Base-by-base conservation (phyloP, 2,888 invertebrate genomes). In the Zaprionus obscuricornis region DNA sequence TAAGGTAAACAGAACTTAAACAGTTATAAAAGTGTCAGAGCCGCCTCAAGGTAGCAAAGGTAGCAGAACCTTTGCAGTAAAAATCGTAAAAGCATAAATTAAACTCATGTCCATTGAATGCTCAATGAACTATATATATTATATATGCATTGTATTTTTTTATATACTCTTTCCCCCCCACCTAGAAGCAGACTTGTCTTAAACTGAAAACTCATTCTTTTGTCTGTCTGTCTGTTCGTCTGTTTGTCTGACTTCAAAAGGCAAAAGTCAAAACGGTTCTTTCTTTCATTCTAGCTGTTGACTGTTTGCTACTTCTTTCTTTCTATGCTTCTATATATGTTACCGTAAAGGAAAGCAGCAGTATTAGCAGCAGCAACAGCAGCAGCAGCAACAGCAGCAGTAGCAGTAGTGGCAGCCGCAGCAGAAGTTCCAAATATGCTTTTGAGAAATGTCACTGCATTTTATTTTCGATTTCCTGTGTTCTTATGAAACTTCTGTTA, bases 381-480 rank as follows among this genome's bases (percentile, higher is more conserved):
- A n/a, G n/a, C n/a, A n/a, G n/a, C n/a, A n/a, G n/a, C n/a, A n/a
- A n/a, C n/a, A n/a, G n/a, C n/a, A n/a, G n/a, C n/a, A n/a, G n/a
- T n/a, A n/a, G n/a, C n/a, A n/a, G n/a, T n/a, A n/a, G n/a, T n/a
- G n/a, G n/a, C n/a, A n/a, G n/a, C n/a, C n/a, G n/a, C n/a, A n/a
- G n/a, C n/a, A n/a, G n/a, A n/a, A n/a, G n/a, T n/a, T n/a, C n/a
- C n/a, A n/a, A n/a, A n/a, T n/a, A n/a, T n/a, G 45, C 5, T 56
- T 26, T 42, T n/a, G 20, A 20, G 20, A 3, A 11, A 16, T 52
- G 45, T 72, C 50, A 43, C 16, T 55, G 49, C 72, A 71, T 57
- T 70, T 74, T 59, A 67, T 63, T 78, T 68, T 79, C 77, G 62
- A 76, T 79, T 75, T 75, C 74, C 81, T 76, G 81, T 71, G n/a